These are phyloP conservation scores for Channa striata DNA, from an alignment of 2,797 vertebrate species.

Conservation along the genomic window DNA sequence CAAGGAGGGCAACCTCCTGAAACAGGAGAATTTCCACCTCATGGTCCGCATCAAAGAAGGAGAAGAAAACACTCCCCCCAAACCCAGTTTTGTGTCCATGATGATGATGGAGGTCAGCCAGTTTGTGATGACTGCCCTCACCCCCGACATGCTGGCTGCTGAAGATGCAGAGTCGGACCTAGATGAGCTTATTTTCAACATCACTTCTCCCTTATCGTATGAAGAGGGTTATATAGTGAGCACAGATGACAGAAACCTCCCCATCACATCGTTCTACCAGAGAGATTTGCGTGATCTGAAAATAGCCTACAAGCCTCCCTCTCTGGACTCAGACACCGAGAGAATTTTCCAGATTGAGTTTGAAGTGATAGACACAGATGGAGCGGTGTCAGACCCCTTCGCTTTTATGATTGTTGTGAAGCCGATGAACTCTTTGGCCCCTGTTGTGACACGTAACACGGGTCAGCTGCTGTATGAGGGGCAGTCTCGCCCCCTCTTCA, in stretches of 20 bases:
- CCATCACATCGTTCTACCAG: conserved; percentile 94
- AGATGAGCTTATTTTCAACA: conserved; percentile 92
- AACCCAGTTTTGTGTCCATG: conserved; percentile 95
- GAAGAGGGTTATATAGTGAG: conserved; percentile 95
- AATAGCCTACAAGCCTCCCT: conserved; percentile 93
- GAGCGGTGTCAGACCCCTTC: conserved; percentile 92
- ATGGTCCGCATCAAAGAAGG: conserved; percentile 91
- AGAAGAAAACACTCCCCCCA: conserved; percentile 90
- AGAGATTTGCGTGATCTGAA: conserved; percentile 90
- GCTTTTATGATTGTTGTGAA: conserved; percentile 96
- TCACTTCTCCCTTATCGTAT: conserved; percentile 90
- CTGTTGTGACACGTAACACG: conserved; percentile 91
- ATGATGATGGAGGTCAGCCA: conserved; percentile 99
- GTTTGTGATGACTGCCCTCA: conserved; percentile 95
- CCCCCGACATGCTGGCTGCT: conserved; percentile 92
- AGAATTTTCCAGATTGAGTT: conserved; percentile 94
- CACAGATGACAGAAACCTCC: conserved; percentile 94
- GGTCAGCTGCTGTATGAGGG: conserved; percentile 97
- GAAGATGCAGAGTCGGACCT: conserved; percentile 91
- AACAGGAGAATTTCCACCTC: conserved; percentile 94
- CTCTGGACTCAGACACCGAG: conserved; percentile 90
- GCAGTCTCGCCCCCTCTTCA: conserved; percentile 91
- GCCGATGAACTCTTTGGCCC: conserved; percentile 94
- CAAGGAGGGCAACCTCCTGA: conserved; percentile 85
- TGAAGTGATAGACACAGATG: conserved; percentile 92